A percentile compares a stretch with the other conserved stretches of the same genome.
These are phyloP conservation scores for Phrixothrix hirtus DNA, from an alignment of 2,888 invertebrate species.

Conservation along the genomic window DNA sequence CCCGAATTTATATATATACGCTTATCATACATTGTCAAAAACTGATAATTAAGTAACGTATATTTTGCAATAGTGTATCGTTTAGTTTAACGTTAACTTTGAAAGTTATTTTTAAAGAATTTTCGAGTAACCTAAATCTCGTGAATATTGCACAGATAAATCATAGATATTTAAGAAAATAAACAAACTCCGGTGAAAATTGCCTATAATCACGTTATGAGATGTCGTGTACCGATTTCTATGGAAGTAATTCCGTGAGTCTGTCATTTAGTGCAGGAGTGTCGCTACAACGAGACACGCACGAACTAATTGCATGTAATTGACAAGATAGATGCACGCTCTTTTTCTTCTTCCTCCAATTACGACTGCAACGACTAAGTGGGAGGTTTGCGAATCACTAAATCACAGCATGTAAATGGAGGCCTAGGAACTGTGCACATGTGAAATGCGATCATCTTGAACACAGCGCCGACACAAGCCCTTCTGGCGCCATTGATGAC, in stretches of 20 bases:
- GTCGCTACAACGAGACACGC: constrained; percentile 42
- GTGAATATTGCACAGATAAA: no score
- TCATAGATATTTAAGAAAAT: no score
- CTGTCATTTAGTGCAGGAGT: constrained; percentile 35
- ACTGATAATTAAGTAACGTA: no score
- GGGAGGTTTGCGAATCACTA: constrained; percentile 38
- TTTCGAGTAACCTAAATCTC: no score
- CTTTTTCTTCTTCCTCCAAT: constrained; percentile 31
- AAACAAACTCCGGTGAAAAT: constrained; percentile 23
- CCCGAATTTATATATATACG: no score
- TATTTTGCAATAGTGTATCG: no score
- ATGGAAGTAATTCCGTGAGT: constrained; percentile 36
- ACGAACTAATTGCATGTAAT: constrained; percentile 50
- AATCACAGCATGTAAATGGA: constrained; percentile 33
- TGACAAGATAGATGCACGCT: constrained; percentile 47
- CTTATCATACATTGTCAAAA: no score
- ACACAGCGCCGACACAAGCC: constrained; percentile 28
- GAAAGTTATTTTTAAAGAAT: no score
- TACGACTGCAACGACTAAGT: constrained; percentile 26
- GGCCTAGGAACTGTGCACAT: constrained; percentile 24
- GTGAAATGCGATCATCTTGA: constrained; percentile 38
- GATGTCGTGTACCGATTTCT: constrained; percentile 38
- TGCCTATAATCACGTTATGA: constrained; percentile 34
- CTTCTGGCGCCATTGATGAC: constrained; percentile 33
- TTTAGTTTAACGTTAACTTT: no score